Percentiles rank a stretch among this genome's conserved stretches.
Evolutionary conservation across 1,140 invertebrate genomes (phyloP).

Genomic region (Oedothorax gibbosus): DNA sequence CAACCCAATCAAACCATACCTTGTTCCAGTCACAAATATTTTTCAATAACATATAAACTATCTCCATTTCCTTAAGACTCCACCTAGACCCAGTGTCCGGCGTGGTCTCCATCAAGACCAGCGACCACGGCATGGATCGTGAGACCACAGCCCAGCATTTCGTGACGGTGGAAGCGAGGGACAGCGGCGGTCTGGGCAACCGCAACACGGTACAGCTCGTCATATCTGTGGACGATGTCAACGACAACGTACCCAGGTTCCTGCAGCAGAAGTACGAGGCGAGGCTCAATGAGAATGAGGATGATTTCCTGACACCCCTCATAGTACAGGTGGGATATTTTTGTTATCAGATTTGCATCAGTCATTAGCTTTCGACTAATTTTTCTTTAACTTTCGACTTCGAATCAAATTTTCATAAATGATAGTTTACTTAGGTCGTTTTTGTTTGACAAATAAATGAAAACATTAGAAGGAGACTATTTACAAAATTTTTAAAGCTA

Average conservation of each 20-base stretch:
- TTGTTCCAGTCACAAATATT: not conserved
- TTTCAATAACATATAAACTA: no score
- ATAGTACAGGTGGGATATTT: conserved; percentile 78
- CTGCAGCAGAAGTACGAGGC: conserved; percentile 86
- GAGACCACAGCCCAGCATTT: conserved; percentile 88
- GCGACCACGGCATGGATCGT: conserved; percentile 81
- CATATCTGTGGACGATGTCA: conserved; percentile 87
- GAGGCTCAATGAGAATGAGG: conserved; percentile 83
- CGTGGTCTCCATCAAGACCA: conserved; percentile 80
- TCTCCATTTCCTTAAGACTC: conserved; percentile 74
- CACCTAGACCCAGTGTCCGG: conserved; percentile 84
- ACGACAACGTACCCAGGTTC: conserved; percentile 88
- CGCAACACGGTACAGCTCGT: conserved; percentile 87
- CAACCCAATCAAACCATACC: not conserved
- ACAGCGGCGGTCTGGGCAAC: conserved; percentile 87
- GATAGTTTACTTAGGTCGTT: no score
- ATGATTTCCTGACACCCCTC: conserved; percentile 81
- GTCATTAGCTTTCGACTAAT: no score
- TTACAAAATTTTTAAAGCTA: no score
- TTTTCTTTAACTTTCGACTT: no score
- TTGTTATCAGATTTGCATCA: no score
- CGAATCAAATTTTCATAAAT: no score
- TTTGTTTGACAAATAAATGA: no score
- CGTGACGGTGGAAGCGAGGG: conserved; percentile 90
- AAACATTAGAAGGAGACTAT: no score